Evolutionary conservation across 2,888 invertebrate genomes (phyloP), one percentile per base, ranked within the genome.

Genomic region (Nomada ruficornis): DNA sequence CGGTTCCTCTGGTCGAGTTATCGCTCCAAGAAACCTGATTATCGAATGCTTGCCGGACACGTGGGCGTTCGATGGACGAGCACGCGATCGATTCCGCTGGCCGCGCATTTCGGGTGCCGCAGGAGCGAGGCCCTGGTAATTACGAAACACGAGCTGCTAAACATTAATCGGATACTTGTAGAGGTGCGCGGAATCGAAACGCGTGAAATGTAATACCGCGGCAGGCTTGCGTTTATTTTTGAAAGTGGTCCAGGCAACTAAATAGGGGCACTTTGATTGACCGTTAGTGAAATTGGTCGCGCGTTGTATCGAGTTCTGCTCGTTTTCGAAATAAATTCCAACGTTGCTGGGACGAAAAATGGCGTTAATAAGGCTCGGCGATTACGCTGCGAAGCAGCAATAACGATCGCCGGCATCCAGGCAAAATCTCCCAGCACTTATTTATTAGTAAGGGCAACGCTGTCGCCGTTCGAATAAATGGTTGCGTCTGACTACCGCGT

Each of bases 11-110:
- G 23, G 64, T 23, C 65, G 52, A 65, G 69, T 65, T 77, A 44
- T 36, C 80, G 84, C 59, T 77, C 76, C 77, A 76, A 77, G 74
- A 80, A 89, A 88, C 84, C 85, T 83, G 80, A 86, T 88, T 89
- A 88, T 85, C 79, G 70, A 86, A 89, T 80, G 78, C 84, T 75
- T 65, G 65, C 47, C 26, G 59, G 47, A 7, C 57, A 4, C 54
- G 36, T 47, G 47, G 3, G 0, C 47, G 47, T 15, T 11, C 47
- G 47, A 47, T 54, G 15, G n/a, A 11, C 23, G 20, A 18, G 74
- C 20, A 2, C 0, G 2, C 42, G 23, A 42, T 15, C 54, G 13
- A 44, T 23, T 5, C 36, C 9, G 18, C 10, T n/a, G 13, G 47
- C 47, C 26, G 47, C 4, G 47, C 47, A 10, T 47, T 47, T 47